Conservation (phyloP, 2,797 vertebrate species). For the Dallia pectoralis region DNA sequence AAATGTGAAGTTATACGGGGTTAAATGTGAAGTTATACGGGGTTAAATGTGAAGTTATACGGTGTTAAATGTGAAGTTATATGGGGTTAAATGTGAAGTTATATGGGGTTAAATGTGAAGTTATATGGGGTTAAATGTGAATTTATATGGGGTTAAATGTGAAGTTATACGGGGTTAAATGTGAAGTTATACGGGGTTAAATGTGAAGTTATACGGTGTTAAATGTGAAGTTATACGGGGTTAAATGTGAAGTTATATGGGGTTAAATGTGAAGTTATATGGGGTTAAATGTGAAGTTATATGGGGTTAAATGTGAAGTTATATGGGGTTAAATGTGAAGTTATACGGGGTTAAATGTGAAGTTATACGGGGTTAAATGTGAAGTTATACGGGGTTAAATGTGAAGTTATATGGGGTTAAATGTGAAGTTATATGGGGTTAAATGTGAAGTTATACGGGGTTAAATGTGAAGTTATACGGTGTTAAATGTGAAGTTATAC, state of each 20-base stretch:
- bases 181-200: background rate
- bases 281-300: background rate
- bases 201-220: background rate
- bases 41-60: background rate
- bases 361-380: background rate
- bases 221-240: background rate
- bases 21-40: background rate
- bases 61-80: background rate
- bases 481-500: background rate
- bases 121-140: background rate
- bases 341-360: background rate
- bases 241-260: background rate
- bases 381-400: background rate
- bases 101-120: background rate
- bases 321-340: background rate
- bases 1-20: background rate
- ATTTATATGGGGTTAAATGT: background rate
- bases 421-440: background rate
- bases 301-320: background rate
- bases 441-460: background rate
- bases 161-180: background rate
- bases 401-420: background rate
- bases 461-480: background rate
- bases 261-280: background rate
- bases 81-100: background rate